Conservation (phyloP, 2,113 vertebrate species). For the Ondatra zibethicus region DNA sequence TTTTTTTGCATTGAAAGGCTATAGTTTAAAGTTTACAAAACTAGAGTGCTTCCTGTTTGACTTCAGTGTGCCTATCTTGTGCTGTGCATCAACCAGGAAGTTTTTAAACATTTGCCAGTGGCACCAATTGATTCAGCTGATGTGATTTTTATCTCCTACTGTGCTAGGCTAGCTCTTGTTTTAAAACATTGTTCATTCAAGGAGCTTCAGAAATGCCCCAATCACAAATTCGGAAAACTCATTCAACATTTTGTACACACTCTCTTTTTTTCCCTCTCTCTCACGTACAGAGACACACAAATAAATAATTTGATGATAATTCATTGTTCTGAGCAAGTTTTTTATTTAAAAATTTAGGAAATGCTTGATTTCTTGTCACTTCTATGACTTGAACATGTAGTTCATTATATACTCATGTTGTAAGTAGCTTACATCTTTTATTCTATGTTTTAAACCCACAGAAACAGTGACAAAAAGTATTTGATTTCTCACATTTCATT, state of each 20-base stretch:
- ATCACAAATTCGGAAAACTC: background rate
- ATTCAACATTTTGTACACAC: background rate
- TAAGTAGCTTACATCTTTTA: background rate
- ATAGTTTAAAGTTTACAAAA: slow-evolving; percentile 15
- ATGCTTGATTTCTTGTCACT: background rate
- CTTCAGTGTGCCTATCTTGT: background rate
- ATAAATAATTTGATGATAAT: background rate
- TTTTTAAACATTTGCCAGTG: background rate
- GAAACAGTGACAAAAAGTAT: too few relatives aligned
- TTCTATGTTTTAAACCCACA: background rate
- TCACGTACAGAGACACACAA: background rate
- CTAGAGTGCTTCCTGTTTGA: background rate
- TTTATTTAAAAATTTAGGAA: slow-evolving; percentile 14
- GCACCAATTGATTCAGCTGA: background rate
- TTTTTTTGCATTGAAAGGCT: background rate
- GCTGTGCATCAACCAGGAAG: background rate
- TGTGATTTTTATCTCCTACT: background rate
- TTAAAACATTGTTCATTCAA: slow-evolving; percentile 27
- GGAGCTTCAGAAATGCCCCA: slow-evolving; percentile 10
- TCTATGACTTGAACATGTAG: slow-evolving; percentile 20
- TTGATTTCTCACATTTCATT: background rate
- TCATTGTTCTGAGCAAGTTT: slow-evolving; percentile 27
- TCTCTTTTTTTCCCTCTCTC: background rate
- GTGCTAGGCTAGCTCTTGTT: background rate
- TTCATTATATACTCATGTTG: background rate